Evolutionary conservation across 2,113 vertebrate species (phyloP).

Genomic region (Pardalotus punctatus): DNA sequence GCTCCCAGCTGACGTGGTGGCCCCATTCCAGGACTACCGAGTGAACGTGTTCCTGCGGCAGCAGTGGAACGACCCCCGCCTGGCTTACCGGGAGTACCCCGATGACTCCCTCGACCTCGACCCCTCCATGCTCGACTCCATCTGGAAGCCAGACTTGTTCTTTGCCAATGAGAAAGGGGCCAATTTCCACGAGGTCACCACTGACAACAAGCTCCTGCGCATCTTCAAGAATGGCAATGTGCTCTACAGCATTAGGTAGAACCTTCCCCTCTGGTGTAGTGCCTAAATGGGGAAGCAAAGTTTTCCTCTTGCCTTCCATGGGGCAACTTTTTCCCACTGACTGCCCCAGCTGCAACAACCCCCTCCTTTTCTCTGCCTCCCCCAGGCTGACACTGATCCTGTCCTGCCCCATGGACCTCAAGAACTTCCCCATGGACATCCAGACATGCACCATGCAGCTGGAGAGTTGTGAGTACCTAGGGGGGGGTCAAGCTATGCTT

Average conservation of each 20-base stretch:
- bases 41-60: conserved; percentile 92
- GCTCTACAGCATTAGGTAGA: conserved; percentile 91
- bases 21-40: conserved; percentile 82
- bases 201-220: conserved; percentile 91
- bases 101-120: conserved; percentile 90
- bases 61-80: conserved; percentile 91
- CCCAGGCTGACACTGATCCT: conserved; percentile 88
- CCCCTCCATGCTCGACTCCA: conserved; percentile 93
- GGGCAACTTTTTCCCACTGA: not conserved
- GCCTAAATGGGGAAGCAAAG: not conserved
- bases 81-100: conserved; percentile 89
- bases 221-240: conserved; percentile 94
- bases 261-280: not conserved
- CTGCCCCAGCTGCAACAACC: not conserved
- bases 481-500: not conserved
- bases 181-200: conserved; percentile 93
- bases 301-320: not conserved
- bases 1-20: fast-evolving
- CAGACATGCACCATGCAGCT: conserved; percentile 96
- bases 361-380: conserved; percentile 34
- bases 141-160: conserved; percentile 95
- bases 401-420: conserved; percentile 95
- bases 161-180: conserved; percentile 94
- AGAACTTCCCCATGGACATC: conserved; percentile 97
- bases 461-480: conserved; percentile 89